Evolutionary conservation across 2,888 invertebrate species (phyloP).

Genomic region (Itoplectis maculator): DNA sequence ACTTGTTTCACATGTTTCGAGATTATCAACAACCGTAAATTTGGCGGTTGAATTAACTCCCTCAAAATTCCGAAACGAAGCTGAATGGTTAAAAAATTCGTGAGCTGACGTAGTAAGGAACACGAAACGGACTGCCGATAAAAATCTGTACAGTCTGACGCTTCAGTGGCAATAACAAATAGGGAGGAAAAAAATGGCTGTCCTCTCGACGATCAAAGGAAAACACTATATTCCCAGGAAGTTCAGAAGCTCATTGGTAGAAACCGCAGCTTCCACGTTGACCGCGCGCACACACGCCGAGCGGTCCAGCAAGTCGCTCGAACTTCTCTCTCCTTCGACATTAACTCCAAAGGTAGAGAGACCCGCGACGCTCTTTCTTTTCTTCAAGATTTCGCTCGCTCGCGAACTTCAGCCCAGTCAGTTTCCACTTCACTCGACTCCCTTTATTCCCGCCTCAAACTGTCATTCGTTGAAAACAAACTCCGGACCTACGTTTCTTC

Average conservation of each 20-base stretch:
- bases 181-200: neutral
- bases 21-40: neutral
- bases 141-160: neutral
- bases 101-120: neutral
- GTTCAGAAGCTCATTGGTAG: constrained; percentile 18
- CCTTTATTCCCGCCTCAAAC: constrained; percentile 38
- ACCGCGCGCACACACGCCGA: constrained; percentile 10
- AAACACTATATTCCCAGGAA: constrained; percentile 9
- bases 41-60: neutral
- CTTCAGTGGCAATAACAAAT: neutral
- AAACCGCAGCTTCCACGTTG: constrained; percentile 33
- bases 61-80: neutral
- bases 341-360: constrained; percentile 24
- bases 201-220: neutral
- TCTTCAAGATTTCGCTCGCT: constrained; percentile 9
- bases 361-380: constrained; percentile 34
- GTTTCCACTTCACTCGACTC: constrained; percentile 36
- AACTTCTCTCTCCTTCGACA: constrained; percentile 36
- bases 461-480: constrained; percentile 50
- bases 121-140: neutral
- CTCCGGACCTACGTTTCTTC: constrained; percentile 6
- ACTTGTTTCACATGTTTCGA: neutral
- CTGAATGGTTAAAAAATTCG: neutral
- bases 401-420: constrained; percentile 33
- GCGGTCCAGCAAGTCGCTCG: constrained; percentile 36